phyloP scores from a whole-genome alignment of 2,888 invertebrate species.

The Drosophila siamana region DNA sequence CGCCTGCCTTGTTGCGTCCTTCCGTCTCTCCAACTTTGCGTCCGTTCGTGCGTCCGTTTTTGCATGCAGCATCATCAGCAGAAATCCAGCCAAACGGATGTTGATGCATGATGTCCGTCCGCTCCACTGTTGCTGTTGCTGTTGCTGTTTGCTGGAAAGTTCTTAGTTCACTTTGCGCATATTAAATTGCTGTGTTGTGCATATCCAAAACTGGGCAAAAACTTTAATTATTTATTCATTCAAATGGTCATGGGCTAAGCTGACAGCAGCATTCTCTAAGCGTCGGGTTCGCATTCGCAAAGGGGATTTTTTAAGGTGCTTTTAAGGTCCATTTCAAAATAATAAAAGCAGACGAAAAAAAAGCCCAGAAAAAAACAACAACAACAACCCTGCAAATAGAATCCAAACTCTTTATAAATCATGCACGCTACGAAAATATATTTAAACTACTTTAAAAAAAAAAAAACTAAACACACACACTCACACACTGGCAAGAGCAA shows the following conservation, averaged over 20 bases:
- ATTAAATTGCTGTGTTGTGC: slow-evolving; percentile 35
- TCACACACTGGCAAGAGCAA: too few relatives aligned
- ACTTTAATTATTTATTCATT: slow-evolving; percentile 75
- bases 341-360: background rate
- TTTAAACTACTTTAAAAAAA: slow-evolving; percentile 15
- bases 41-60: background rate
- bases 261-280: slow-evolving; percentile 8
- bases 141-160: background rate
- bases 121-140: too few relatives aligned
- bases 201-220: slow-evolving; percentile 39
- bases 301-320: slow-evolving; percentile 24
- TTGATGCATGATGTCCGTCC: slow-evolving; percentile 26
- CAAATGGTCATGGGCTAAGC: slow-evolving; percentile 45
- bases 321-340: slow-evolving; percentile 30
- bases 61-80: slow-evolving; percentile 42
- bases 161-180: slow-evolving; percentile 27
- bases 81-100: slow-evolving; percentile 41
- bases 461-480: too few relatives aligned
- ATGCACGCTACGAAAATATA: slow-evolving; percentile 23
- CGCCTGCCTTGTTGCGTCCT: too few relatives aligned
- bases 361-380: background rate
- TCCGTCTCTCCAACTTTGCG: too few relatives aligned
- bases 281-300: background rate
- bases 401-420: slow-evolving; percentile 25
- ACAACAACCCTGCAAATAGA: slow-evolving; percentile 10